phyloP scores from a whole-genome alignment of 1,140 invertebrate genomes.

The Battus philenor region DNA sequence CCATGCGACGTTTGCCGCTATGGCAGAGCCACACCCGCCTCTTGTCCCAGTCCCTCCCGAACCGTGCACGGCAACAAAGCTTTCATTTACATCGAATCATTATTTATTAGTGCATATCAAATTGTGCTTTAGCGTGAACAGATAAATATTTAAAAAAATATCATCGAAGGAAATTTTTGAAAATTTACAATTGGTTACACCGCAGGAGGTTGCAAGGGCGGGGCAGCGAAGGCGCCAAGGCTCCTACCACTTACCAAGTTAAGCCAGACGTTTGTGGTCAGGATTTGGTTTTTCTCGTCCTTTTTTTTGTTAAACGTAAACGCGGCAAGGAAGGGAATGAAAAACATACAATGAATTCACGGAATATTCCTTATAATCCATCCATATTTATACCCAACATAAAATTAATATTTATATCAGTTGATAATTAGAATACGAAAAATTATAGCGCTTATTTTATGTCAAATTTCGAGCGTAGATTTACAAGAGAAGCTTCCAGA shows the following conservation, averaged over 20 bases:
- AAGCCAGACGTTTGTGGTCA: constrained; percentile 97
- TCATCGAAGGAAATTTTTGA: constrained; percentile 19
- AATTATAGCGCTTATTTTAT: no score
- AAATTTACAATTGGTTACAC: constrained; percentile 24
- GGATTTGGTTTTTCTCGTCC: constrained; percentile 92
- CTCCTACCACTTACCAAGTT: constrained; percentile 94
- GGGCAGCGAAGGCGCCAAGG: constrained; percentile 60
- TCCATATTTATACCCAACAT: no score
- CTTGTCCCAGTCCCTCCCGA: constrained; percentile 41
- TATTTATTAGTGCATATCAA: constrained; percentile 26
- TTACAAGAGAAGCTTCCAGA: no score
- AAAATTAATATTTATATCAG: no score
- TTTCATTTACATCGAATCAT: constrained; percentile 16
- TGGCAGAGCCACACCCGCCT: constrained; percentile 52
- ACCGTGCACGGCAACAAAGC: constrained; percentile 28
- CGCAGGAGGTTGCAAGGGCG: constrained; percentile 49
- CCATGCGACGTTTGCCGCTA: constrained; percentile 68
- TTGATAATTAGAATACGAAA: no score
- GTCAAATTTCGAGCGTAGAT: no score
- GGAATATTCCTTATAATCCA: no score
- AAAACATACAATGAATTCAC: constrained; percentile 57
- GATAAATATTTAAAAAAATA: constrained; percentile 25
- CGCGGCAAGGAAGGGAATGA: constrained; percentile 68
- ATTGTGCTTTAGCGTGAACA: constrained; percentile 30
- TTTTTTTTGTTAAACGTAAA: constrained; percentile 76